Percentiles rank a stretch among this genome's conserved stretches.
Evolutionary conservation across 2,888 invertebrate genomes (phyloP).

Genomic region (Cantharis rustica): DNA sequence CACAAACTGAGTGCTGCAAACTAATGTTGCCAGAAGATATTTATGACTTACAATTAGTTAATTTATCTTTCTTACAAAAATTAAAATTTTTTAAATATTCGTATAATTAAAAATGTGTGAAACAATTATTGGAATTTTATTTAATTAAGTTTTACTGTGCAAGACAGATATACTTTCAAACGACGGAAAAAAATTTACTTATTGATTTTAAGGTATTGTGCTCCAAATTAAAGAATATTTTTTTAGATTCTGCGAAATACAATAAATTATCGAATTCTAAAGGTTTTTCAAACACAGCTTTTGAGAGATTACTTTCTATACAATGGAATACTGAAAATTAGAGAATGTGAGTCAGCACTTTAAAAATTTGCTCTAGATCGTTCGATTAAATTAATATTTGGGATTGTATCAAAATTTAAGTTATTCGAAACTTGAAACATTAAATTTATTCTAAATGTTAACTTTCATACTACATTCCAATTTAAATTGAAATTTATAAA

Average conservation of each 20-base stretch:
- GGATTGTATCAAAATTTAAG: neutral
- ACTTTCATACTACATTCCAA: neutral
- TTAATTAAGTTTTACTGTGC: neutral
- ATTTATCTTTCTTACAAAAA: neutral
- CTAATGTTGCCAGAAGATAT: slow-evolving; percentile 13
- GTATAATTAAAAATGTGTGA: no score
- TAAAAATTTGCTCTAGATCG: neutral
- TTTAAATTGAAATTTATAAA: neutral
- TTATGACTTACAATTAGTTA: neutral
- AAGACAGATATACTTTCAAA: neutral
- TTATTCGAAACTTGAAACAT: neutral
- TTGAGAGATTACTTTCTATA: neutral
- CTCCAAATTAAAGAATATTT: neutral
- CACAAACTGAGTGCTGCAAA: slow-evolving; percentile 15
- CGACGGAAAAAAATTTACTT: neutral
- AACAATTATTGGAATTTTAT: neutral
- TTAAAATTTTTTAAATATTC: no score
- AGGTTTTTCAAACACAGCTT: neutral
- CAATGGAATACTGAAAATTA: neutral
- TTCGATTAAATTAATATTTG: neutral
- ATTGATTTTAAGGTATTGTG: neutral
- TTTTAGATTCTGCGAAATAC: neutral
- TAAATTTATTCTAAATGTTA: neutral
- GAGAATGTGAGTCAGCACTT: neutral
- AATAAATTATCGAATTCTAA: neutral